A percentile compares a stretch with the other conserved stretches of the same genome.
Evolutionary conservation across 2,797 vertebrate species (phyloP).

Genomic region (Lemur catta): DNA sequence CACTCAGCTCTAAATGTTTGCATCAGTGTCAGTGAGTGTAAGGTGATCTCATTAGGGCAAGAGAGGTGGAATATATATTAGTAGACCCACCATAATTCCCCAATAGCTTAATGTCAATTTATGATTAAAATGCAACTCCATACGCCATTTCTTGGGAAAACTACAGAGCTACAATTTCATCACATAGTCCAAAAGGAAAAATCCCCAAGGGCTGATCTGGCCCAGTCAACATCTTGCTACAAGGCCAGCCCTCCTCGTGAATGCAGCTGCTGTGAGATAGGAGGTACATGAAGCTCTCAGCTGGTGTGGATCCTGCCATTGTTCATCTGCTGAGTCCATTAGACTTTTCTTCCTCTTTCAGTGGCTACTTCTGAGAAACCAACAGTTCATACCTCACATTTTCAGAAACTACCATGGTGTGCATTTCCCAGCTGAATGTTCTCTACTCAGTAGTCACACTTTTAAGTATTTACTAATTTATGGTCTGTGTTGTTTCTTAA

Average conservation of each 20-base stretch:
- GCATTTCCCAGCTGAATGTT: neutral
- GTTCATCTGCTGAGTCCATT: neutral
- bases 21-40: conserved; percentile 79
- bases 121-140: conserved; percentile 50
- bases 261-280: neutral
- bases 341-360: neutral
- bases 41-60: conserved; percentile 84
- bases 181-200: neutral
- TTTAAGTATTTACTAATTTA: neutral
- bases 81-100: conserved; percentile 75
- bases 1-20: conserved; percentile 83
- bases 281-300: neutral
- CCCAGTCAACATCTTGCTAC: neutral
- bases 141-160: conserved; percentile 10
- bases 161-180: conserved; percentile 33
- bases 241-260: neutral
- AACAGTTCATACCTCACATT: neutral
- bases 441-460: neutral
- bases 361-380: neutral
- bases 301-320: neutral
- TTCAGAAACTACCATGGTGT: neutral
- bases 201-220: neutral
- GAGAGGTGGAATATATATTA: conserved; percentile 78
- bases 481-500: neutral
- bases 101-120: conserved; percentile 67